A percentile compares a stretch with the other conserved stretches of the same genome.
Evolutionary conservation across 2,888 invertebrate genomes (phyloP).

Genomic region (Diaperis boleti): DNA sequence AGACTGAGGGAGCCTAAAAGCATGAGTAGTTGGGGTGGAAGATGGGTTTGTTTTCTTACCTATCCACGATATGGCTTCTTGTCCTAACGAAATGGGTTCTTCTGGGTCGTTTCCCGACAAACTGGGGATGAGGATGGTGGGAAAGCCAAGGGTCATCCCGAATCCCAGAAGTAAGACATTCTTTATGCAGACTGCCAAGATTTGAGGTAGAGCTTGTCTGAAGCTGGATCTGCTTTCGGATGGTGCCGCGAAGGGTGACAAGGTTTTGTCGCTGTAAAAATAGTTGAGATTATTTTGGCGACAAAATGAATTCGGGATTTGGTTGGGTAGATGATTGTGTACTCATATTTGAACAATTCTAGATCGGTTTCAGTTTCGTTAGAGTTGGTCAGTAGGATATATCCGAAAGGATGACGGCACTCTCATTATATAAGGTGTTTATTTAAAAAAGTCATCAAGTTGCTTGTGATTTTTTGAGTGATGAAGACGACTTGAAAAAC

Average conservation of each 20-base stretch:
- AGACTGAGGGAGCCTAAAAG: constrained; percentile 79
- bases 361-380: too few species aligned
- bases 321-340: too few species aligned
- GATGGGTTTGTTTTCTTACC: constrained; percentile 69
- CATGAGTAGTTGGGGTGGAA: not conserved
- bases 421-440: too few species aligned
- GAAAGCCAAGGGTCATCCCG: constrained; percentile 85
- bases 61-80: constrained; percentile 80
- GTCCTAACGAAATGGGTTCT: constrained; percentile 68
- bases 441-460: too few species aligned
- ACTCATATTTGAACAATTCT: too few species aligned
- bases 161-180: constrained; percentile 82
- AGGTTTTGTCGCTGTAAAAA: constrained; percentile 36
- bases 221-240: constrained; percentile 45
- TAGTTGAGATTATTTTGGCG: too few species aligned
- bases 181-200: constrained; percentile 84
- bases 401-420: too few species aligned
- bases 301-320: too few species aligned
- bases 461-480: too few species aligned
- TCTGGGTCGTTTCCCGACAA: constrained; percentile 68
- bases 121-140: constrained; percentile 84
- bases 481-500: too few species aligned
- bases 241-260: constrained; percentile 42
- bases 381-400: too few species aligned
- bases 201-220: constrained; percentile 74